Evolutionary conservation across 2,888 invertebrate species (phyloP).

Genomic region (Caenorhabditis sp.): DNA sequence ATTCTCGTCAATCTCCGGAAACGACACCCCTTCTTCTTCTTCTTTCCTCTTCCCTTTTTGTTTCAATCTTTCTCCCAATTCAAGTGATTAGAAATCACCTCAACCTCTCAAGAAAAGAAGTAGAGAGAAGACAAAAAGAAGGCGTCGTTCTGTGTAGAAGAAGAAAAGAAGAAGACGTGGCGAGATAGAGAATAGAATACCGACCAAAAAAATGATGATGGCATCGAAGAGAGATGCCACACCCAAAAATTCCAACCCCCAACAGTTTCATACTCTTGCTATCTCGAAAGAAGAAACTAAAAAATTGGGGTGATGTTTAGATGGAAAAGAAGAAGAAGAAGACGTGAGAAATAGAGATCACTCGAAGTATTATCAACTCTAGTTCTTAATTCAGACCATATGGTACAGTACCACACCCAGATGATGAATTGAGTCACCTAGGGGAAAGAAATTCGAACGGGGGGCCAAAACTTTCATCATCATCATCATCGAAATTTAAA

Average conservation of each 20-base stretch:
- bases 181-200: background rate
- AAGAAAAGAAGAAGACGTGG: conserved; percentile 7
- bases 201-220: background rate
- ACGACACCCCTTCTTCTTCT: background rate
- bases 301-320: background rate
- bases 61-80: background rate
- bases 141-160: background rate
- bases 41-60: background rate
- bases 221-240: background rate
- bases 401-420: background rate
- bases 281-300: background rate
- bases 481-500: too few species aligned
- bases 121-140: background rate
- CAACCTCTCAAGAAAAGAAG: background rate
- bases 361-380: too few species aligned
- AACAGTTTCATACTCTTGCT: background rate
- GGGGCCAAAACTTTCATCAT: too few species aligned
- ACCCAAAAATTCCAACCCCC: conserved; percentile 8
- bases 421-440: too few species aligned
- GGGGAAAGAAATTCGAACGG: too few species aligned
- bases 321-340: background rate
- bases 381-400: background rate
- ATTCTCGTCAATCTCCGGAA: conserved; percentile 1
- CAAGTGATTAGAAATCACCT: conserved; percentile 50
- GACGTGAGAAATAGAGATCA: too few species aligned